Conservation (phyloP, 2,113 vertebrate genomes). For the Labrus mixtus region DNA sequence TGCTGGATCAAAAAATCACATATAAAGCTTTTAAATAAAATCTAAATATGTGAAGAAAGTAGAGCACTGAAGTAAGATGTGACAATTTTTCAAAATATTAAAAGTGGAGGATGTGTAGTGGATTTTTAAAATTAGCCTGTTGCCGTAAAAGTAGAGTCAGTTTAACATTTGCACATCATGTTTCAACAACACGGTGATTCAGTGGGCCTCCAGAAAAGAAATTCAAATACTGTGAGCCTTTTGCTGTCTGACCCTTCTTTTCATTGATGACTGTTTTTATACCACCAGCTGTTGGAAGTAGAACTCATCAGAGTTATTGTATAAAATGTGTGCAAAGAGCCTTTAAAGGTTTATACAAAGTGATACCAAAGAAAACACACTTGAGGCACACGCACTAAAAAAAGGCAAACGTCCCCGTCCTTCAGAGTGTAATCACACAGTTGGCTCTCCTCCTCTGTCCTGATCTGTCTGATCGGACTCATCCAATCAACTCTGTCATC, state of each 20-base stretch:
- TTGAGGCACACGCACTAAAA: constrained; percentile 28
- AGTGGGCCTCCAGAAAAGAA: too few species aligned
- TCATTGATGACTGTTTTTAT: not conserved
- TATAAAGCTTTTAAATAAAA: too few species aligned
- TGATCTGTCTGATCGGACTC: constrained; percentile 21
- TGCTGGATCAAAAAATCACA: too few species aligned
- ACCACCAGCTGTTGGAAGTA: constrained; percentile 22
- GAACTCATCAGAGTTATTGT: constrained; percentile 30
- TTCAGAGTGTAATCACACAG: constrained; percentile 1
- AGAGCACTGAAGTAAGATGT: not conserved
- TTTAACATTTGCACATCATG: too few species aligned
- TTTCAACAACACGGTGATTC: too few species aligned
- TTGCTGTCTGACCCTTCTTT: not conserved
- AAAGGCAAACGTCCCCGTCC: constrained; percentile 26
- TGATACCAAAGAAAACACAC: constrained; percentile 32
- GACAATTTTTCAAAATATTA: too few species aligned
- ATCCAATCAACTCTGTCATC: not conserved
- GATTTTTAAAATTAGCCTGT: too few species aligned
- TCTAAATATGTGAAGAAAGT: not conserved
- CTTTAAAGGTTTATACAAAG: constrained; percentile 32
- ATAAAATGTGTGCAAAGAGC: constrained; percentile 70
- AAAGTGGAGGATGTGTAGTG: too few species aligned
- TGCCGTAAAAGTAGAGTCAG: too few species aligned
- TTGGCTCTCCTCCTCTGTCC: not conserved
- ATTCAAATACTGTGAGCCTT: too few species aligned